Conservation (phyloP, 2,888 invertebrate genomes). For the Zaprionus lineosus region DNA sequence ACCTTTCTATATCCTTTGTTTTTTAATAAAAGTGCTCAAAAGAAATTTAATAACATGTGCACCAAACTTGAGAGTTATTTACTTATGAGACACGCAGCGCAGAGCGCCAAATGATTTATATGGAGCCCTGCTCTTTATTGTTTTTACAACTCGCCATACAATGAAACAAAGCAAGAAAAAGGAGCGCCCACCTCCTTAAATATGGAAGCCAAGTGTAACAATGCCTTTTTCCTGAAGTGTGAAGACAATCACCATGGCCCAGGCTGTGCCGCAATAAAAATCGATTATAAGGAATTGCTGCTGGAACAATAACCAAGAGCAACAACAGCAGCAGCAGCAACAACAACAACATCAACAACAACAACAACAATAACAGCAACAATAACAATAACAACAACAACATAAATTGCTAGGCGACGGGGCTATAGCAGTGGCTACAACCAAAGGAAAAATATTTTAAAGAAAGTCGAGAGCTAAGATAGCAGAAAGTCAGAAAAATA, state of each 20-base stretch:
- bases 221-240: slow-evolving; percentile 41
- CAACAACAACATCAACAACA: slow-evolving; percentile 4
- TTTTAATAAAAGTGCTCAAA: slow-evolving; percentile 23
- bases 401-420: slow-evolving; percentile 15
- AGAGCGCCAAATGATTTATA: slow-evolving; percentile 19
- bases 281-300: slow-evolving; percentile 50
- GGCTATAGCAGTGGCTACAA: slow-evolving; percentile 15
- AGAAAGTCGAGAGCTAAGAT: not conserved
- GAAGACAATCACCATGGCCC: slow-evolving; percentile 39
- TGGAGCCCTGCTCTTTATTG: slow-evolving; percentile 26
- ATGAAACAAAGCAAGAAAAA: slow-evolving; percentile 1
- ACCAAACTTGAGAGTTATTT: slow-evolving; percentile 6
- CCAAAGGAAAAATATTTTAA: slow-evolving; percentile 8
- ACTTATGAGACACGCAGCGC: not conserved
- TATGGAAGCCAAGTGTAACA: slow-evolving; percentile 38
- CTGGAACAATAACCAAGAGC: slow-evolving; percentile 28
- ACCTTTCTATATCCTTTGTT: slow-evolving; percentile 5
- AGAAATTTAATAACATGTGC: slow-evolving; percentile 1
- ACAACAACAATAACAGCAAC: slow-evolving; percentile 22
- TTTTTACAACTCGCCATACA: slow-evolving; percentile 32
- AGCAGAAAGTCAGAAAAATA: not conserved
- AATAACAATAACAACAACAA: slow-evolving; percentile 1
- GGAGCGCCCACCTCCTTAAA: not conserved
- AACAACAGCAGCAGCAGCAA: slow-evolving; percentile 11
- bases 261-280: slow-evolving; percentile 39